These are phyloP conservation scores for Chalcosyrphus nemorum DNA, from an alignment of 2,888 invertebrate species.

Conservation along the genomic window DNA sequence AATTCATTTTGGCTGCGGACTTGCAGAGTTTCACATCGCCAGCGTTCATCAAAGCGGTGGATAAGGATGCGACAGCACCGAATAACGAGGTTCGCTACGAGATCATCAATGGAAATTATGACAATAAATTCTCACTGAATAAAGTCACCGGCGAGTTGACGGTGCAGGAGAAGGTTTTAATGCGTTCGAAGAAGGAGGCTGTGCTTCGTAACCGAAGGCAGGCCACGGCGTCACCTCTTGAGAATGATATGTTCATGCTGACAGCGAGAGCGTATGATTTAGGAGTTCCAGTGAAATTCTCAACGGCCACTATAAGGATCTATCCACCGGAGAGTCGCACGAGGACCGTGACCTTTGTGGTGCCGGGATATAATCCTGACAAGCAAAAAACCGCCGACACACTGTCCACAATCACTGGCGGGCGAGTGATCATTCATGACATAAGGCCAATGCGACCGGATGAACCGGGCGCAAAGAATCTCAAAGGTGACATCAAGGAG, in stretches of 20 bases:
- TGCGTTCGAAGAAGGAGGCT: slow-evolving; percentile 79
- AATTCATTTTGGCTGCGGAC: slow-evolving; percentile 90
- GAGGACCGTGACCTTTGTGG: slow-evolving; percentile 90
- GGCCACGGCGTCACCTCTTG: slow-evolving; percentile 60
- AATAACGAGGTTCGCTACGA: slow-evolving; percentile 94
- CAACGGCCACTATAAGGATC: slow-evolving; percentile 88
- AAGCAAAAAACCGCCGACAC: slow-evolving; percentile 88
- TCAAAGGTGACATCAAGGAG: slow-evolving; percentile 84
- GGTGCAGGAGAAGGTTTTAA: slow-evolving; percentile 83
- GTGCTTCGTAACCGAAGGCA: slow-evolving; percentile 77
- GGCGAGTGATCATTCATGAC: slow-evolving; percentile 89
- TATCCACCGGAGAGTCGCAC: slow-evolving; percentile 90
- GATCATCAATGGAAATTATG: slow-evolving; percentile 89
- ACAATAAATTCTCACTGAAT: slow-evolving; percentile 89
- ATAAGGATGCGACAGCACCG: slow-evolving; percentile 91
- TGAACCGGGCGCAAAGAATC: slow-evolving; percentile 84
- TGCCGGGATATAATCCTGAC: slow-evolving; percentile 90
- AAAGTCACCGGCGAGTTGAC: slow-evolving; percentile 90
- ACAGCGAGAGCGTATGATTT: slow-evolving; percentile 92
- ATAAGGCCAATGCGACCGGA: slow-evolving; percentile 86
- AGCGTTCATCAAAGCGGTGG: slow-evolving; percentile 91
- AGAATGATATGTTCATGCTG: slow-evolving; percentile 84
- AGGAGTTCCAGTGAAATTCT: slow-evolving; percentile 90
- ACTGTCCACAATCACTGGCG: slow-evolving; percentile 90
- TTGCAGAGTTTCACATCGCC: slow-evolving; percentile 89